phyloP scores from a whole-genome alignment of 92 coral and sea anemone species.

The Palythoa grandis region DNA sequence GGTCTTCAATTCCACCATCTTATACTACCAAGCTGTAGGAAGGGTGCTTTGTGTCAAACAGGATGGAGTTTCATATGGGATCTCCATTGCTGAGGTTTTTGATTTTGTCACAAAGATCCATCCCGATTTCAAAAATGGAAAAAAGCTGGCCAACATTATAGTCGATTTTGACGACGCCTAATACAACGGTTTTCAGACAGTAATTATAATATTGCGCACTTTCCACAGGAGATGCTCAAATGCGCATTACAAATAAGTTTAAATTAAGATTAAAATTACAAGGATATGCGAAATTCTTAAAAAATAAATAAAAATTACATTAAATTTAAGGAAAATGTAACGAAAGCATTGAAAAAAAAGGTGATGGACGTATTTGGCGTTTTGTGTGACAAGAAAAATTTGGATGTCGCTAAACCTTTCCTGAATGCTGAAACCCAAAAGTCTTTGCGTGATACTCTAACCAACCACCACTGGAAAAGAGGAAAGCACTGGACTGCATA shows the following conservation, averaged over 20 bases:
- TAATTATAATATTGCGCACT: too few species aligned
- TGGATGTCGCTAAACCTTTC: conserved; percentile 23
- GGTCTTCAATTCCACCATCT: not conserved
- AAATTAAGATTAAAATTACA: too few species aligned
- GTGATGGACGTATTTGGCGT: conserved; percentile 42
- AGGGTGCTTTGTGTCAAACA: conserved; percentile 3
- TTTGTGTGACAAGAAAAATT: conserved; percentile 39
- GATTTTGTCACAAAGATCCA: too few species aligned
- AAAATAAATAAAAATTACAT: too few species aligned
- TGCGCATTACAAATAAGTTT: too few species aligned
- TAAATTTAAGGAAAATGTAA: conserved; percentile 5
- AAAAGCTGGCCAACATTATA: too few species aligned
- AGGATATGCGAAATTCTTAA: too few species aligned
- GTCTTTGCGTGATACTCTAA: not conserved
- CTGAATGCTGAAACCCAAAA: not conserved
- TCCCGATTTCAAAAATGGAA: too few species aligned
- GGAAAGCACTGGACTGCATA: conserved; percentile 57
- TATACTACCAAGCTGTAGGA: conserved; percentile 7
- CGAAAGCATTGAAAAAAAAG: conserved; percentile 46
- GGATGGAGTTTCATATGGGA: not conserved
- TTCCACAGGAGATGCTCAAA: too few species aligned
- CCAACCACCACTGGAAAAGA: conserved; percentile 50
- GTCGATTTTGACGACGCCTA: too few species aligned
- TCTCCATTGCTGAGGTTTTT: too few species aligned
- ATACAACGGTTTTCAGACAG: conserved; percentile 13